These are phyloP conservation scores for Lagopus muta DNA, from an alignment of 2,113 vertebrate species.

Conservation along the genomic window DNA sequence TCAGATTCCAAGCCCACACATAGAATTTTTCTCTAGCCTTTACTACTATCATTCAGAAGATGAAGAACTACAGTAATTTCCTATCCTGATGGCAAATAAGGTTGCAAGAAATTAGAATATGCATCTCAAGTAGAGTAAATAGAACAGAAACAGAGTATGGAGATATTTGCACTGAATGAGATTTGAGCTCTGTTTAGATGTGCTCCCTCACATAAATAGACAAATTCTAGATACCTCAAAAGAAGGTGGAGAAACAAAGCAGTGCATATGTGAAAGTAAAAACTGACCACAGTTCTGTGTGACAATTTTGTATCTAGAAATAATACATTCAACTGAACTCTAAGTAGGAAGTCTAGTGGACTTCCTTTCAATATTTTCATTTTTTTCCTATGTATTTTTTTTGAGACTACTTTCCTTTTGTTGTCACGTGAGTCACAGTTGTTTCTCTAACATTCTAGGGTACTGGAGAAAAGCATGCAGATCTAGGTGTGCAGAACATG, in stretches of 20 bases:
- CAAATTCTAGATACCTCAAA: neutral
- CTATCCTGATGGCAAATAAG: neutral
- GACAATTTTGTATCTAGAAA: neutral
- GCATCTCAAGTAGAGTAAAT: neutral
- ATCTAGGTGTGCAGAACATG: neutral
- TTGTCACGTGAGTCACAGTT: neutral
- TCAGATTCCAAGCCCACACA: neutral
- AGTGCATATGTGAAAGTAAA: neutral
- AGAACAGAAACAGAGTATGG: neutral
- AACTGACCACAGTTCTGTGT: neutral
- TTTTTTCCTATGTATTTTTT: neutral
- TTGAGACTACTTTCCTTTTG: neutral
- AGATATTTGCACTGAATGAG: neutral
- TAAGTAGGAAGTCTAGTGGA: neutral
- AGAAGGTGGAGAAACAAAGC: neutral
- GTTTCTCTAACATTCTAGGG: neutral
- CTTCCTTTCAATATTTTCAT: neutral
- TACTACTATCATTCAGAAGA: neutral
- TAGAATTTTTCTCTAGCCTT: neutral
- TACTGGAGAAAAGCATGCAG: neutral
- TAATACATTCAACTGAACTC: neutral
- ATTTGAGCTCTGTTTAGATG: neutral
- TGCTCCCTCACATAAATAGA: neutral
- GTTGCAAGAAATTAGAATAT: conserved; percentile 17
- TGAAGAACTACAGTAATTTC: neutral